These are phyloP conservation scores for Emydoidea blandingii DNA, from an alignment of 2,797 vertebrate genomes.

Conservation along the genomic window DNA sequence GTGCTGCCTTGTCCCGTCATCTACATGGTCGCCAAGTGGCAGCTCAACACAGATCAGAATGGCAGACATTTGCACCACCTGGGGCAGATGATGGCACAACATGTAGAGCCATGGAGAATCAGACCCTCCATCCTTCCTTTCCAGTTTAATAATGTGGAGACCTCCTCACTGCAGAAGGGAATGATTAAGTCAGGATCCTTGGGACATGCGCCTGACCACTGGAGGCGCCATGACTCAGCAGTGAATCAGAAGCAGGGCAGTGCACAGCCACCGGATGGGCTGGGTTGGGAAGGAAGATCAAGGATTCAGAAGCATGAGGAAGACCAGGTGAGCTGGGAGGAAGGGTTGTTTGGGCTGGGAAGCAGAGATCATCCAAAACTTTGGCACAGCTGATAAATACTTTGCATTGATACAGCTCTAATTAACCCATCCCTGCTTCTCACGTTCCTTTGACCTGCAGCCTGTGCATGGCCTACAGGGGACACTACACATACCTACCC, in stretches of 20 bases:
- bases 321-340: not conserved
- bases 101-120: conserved; percentile 45
- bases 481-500: not conserved
- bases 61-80: not conserved
- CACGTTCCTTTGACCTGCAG: not conserved
- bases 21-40: conserved; percentile 29
- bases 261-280: not conserved
- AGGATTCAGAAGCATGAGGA: not conserved
- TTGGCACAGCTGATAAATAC: not conserved
- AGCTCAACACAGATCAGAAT: not conserved
- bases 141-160: not conserved
- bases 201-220: not conserved
- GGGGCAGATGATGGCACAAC: not conserved
- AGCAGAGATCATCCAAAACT: not conserved
- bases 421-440: not conserved
- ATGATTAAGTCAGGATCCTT: not conserved
- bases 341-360: not conserved
- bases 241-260: conserved; percentile 33
- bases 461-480: fast-evolving
- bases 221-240: conserved; percentile 11
- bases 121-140: conserved; percentile 6
- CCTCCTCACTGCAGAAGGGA: conserved; percentile 20
- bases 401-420: not conserved
- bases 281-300: not conserved
- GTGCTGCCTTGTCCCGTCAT: not conserved